phyloP scores from a whole-genome alignment of 2,797 vertebrate species.

The Semaprochilodus insignis region DNA sequence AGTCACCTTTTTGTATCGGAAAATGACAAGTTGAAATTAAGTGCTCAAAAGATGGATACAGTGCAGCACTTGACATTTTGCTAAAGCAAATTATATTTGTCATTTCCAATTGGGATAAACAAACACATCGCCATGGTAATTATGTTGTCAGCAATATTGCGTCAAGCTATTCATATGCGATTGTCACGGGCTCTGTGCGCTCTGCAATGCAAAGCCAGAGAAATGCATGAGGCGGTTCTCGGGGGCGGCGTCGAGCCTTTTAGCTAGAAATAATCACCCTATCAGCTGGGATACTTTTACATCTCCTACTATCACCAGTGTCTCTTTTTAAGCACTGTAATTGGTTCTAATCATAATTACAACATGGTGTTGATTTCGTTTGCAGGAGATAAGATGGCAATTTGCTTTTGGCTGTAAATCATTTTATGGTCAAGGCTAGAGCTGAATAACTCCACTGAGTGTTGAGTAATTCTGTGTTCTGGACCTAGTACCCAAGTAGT shows the following conservation, averaged over 20 bases:
- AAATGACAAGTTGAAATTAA: conserved; percentile 55
- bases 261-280: conserved; percentile 10
- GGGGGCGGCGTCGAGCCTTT: background rate
- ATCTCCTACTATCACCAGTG: background rate
- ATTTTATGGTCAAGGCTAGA: background rate
- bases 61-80: conserved; percentile 56
- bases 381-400: conserved; percentile 63
- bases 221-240: background rate
- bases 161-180: conserved; percentile 25
- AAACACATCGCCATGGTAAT: conserved; percentile 51
- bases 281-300: conserved; percentile 35
- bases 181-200: background rate
- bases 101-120: conserved; percentile 59
- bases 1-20: conserved; percentile 48
- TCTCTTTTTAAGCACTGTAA: background rate
- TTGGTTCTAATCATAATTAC: background rate
- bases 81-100: conserved; percentile 57
- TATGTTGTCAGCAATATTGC: conserved; percentile 45
- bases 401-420: conserved; percentile 25
- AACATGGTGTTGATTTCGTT: conserved; percentile 57
- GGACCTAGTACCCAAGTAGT: no score
- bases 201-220: background rate
- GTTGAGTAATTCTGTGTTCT: no score
- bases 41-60: conserved; percentile 49
- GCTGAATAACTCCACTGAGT: no score